Evolutionary conservation across 2,888 invertebrate genomes (phyloP).

Genomic region (Lordiphosa andalusiaca): DNA sequence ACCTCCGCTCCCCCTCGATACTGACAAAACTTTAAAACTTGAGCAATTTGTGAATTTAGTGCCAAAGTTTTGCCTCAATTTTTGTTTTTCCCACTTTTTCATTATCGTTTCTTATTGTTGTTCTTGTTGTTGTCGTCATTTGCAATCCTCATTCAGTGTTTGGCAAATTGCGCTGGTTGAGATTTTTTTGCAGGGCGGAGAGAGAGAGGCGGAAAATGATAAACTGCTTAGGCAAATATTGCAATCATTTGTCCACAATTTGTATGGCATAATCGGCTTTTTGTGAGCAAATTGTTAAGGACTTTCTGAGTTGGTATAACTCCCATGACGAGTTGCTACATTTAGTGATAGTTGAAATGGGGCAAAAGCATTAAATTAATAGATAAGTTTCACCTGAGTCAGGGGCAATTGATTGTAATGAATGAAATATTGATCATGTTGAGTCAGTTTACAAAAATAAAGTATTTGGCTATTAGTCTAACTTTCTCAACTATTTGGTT

Average conservation of each 20-base stretch:
- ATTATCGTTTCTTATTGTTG: constrained; percentile 52
- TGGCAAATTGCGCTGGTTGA: constrained; percentile 45
- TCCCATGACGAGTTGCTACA: no score
- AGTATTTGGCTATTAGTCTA: no score
- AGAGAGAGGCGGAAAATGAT: constrained; percentile 38
- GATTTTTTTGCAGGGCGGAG: constrained; percentile 30
- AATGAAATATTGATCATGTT: no score
- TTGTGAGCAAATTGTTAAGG: neutral
- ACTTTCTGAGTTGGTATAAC: no score
- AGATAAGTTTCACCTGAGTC: no score
- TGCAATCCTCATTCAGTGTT: constrained; percentile 28
- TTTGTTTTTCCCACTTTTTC: constrained; percentile 61
- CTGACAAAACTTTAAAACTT: constrained; percentile 70
- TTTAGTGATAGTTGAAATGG: no score
- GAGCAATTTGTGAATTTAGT: constrained; percentile 73
- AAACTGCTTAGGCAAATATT: constrained; percentile 52
- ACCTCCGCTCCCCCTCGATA: constrained; percentile 12
- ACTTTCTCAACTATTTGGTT: no score
- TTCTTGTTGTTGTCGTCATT: constrained; percentile 21
- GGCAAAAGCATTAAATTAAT: no score
- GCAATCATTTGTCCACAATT: constrained; percentile 40
- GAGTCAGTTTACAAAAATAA: no score
- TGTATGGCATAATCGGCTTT: constrained; percentile 12
- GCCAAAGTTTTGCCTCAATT: constrained; percentile 60
- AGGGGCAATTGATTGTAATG: no score